Percentiles rank a stretch among this genome's conserved stretches.
Conservation (phyloP, 2,888 invertebrate genomes). For the Mimachlamys varia region DNA sequence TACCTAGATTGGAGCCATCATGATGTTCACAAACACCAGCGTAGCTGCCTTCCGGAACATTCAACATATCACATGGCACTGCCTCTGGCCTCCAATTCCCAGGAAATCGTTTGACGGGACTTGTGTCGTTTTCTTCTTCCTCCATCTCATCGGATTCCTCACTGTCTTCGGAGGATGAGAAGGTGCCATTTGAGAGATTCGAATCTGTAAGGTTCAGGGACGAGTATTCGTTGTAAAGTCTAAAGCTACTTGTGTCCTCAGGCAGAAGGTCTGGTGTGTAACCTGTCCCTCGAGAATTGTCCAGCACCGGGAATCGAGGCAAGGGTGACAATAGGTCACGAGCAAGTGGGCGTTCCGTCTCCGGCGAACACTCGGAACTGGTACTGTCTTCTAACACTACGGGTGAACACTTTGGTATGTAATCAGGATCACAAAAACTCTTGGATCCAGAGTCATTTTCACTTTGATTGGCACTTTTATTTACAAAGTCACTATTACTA, state of each 20-base stretch:
- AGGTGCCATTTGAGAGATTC: slow-evolving; percentile 41
- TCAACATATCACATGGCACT: slow-evolving; percentile 29
- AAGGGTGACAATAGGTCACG: background rate
- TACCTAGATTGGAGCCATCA: slow-evolving; percentile 78
- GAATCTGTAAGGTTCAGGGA: slow-evolving; percentile 56
- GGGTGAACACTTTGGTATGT: slow-evolving; percentile 15
- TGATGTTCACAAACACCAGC: slow-evolving; percentile 79
- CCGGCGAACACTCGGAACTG: background rate
- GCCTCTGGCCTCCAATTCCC: background rate
- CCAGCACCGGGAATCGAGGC: slow-evolving; percentile 38
- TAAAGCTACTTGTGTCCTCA: background rate
- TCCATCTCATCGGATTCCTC: slow-evolving; percentile 38
- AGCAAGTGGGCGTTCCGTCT: background rate
- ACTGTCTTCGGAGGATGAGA: slow-evolving; percentile 19
- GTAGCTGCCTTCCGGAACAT: slow-evolving; percentile 79
- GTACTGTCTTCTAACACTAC: background rate
- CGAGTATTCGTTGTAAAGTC: slow-evolving; percentile 40
- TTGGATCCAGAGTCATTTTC: slow-evolving; percentile 6
- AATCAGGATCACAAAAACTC: background rate
- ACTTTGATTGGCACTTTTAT: slow-evolving; percentile 3
- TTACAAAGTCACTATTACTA: background rate
- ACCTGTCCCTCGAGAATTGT: slow-evolving; percentile 39
- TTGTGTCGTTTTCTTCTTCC: background rate
- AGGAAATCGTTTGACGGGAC: background rate
- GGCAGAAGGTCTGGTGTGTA: background rate